phyloP scores from a whole-genome alignment of 2,113 vertebrate genomes.

The Carassius carassius region DNA sequence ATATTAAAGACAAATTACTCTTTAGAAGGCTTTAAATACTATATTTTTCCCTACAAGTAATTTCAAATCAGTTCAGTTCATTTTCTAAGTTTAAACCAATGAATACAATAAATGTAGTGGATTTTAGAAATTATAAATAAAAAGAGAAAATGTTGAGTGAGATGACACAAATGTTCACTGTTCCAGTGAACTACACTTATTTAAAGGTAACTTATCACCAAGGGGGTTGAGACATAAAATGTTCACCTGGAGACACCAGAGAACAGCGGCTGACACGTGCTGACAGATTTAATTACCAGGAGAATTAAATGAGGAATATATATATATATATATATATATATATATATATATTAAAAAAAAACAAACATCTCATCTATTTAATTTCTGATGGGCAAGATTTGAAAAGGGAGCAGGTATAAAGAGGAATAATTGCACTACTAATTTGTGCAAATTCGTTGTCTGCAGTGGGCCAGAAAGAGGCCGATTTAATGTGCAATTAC shows the following conservation, averaged over 20 bases:
- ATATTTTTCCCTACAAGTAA: neutral
- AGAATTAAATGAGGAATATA: neutral
- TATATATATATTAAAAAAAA: too few relatives aligned
- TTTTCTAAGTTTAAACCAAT: neutral
- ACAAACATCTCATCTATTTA: neutral
- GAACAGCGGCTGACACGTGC: neutral
- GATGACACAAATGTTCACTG: neutral
- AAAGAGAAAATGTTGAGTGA: neutral
- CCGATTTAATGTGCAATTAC: constrained; percentile 7
- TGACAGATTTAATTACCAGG: neutral
- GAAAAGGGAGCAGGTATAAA: neutral
- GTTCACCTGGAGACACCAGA: neutral
- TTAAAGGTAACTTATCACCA: neutral
- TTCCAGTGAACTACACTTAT: neutral
- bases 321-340: too few relatives aligned
- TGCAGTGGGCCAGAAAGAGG: constrained; percentile 4
- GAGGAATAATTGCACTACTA: neutral
- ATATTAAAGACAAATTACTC: too few relatives aligned
- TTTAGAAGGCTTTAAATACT: too few relatives aligned
- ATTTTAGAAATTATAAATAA: neutral
- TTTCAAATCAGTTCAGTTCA: neutral
- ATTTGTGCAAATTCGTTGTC: neutral
- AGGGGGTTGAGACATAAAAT: neutral
- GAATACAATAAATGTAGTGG: neutral
- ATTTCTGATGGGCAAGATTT: neutral